Evolutionary conservation across 2,113 vertebrate species (phyloP), one percentile per base, ranked within the genome.

Genomic region (Tylochromis polylepis): DNA sequence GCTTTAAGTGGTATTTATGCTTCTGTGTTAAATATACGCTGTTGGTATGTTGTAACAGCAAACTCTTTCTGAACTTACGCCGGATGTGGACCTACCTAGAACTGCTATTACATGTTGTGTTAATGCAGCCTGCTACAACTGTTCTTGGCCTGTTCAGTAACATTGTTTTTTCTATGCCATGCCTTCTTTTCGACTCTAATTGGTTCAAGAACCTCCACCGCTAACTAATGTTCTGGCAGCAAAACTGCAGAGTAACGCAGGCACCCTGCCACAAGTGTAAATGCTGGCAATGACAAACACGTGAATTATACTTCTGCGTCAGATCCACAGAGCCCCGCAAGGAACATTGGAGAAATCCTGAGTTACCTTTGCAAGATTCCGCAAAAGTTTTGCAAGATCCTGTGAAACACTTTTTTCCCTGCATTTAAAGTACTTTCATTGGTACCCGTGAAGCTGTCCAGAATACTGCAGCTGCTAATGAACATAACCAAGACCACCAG

Each of bases 151-250:
- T 8, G 49, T 51, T 51, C 16, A 8, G 8, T 20, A 20, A 20
- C 18, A 20, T 9, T 20, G 18, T 9, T 53, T 53, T 4, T 20
- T 9, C 51, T 9, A 8, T n/a, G 51, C 51, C 20, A 3, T 55
- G 20, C n/a, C 53, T 75, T 75, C 24, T 51, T 49, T 75, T 31
- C 4, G 2, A 67, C 62, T 41, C 0, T 2, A 75, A 29, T 51
- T 3, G 2, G 41, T 43, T 51, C 24, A 49, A 75, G 1, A 51
- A 51, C 0, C 3, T 49, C 16, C 1, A 49, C 20, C 2, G 4
- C 53, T 10, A 55, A 29, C 43, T 75, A 20, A 43, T 51, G 43
- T 75, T 12, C 41, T 11, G 22, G 67, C 41, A 29, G 41, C 22
- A 75, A 27, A 72, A 18, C 9, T 43, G 65, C 36, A 70, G n/a